Percentiles rank a stretch among this genome's conserved stretches.
Evolutionary conservation across 1,140 invertebrate species (phyloP).

Genomic region (Drosophila funebris): DNA sequence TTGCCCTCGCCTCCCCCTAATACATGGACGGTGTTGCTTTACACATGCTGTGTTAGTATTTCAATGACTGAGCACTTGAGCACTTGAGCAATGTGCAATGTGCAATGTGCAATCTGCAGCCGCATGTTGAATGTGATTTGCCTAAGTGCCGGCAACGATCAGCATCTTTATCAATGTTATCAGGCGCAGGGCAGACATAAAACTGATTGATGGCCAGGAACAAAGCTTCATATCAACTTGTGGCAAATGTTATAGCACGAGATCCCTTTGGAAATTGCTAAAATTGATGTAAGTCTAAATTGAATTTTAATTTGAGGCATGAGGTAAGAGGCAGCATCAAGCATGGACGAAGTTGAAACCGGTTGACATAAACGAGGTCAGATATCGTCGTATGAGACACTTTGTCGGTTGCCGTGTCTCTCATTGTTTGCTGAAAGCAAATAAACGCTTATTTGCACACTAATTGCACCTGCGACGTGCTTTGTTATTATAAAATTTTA

Average conservation of each 20-base stretch:
- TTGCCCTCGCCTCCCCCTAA: background rate
- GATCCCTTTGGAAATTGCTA: constrained; percentile 36
- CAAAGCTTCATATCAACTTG: constrained; percentile 23
- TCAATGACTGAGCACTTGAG: constrained; percentile 26
- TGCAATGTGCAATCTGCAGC: background rate
- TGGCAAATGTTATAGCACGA: constrained; percentile 35
- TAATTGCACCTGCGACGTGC: constrained; percentile 82
- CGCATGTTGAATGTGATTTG: constrained; percentile 38
- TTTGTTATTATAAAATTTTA: constrained; percentile 82
- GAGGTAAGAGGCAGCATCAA: background rate
- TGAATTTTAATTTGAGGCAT: constrained; percentile 63
- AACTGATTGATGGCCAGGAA: constrained; percentile 32
- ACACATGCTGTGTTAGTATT: constrained; percentile 19
- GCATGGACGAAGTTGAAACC: constrained; percentile 27
- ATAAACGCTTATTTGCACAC: constrained; percentile 82
- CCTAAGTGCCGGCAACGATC: constrained; percentile 43
- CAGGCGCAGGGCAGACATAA: constrained; percentile 12
- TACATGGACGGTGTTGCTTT: constrained; percentile 12
- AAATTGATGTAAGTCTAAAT: constrained; percentile 44
- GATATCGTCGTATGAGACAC: constrained; percentile 11
- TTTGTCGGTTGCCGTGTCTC: constrained; percentile 8
- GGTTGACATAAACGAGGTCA: constrained; percentile 62
- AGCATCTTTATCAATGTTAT: constrained; percentile 35
- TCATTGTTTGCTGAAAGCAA: constrained; percentile 56
- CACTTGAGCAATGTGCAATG: constrained; percentile 2